Percentiles rank a stretch among this genome's conserved stretches.
Evolutionary conservation across 2,888 invertebrate genomes (phyloP).

Genomic region (Drosophila meridionalis): DNA sequence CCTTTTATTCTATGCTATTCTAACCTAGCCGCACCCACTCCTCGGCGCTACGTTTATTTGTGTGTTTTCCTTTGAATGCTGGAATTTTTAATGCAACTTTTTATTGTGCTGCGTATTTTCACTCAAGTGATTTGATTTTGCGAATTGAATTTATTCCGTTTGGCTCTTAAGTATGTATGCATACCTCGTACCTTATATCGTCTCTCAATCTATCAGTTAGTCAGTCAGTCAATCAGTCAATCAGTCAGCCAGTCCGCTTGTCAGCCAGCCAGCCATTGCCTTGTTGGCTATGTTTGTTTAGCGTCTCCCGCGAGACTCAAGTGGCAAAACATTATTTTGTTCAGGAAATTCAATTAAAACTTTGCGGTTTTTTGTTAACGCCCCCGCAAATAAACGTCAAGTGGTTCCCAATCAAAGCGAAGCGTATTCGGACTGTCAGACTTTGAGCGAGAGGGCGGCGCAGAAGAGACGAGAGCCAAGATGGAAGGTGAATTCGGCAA

Average conservation of each 20-base stretch:
- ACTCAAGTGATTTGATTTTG: conserved; percentile 76
- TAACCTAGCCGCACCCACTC: neutral
- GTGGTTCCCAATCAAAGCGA: conserved; percentile 66
- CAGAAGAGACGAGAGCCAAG: neutral
- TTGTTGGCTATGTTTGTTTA: conserved; percentile 68
- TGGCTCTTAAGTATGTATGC: conserved; percentile 66
- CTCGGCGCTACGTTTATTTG: neutral
- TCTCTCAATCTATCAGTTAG: conserved; percentile 43
- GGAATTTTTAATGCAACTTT: conserved; percentile 60
- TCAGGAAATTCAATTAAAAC: conserved; percentile 79
- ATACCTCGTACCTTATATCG: conserved; percentile 53
- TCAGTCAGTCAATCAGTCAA: conserved; percentile 37
- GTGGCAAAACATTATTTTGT: conserved; percentile 80
- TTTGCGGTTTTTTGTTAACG: conserved; percentile 72
- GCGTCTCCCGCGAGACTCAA: conserved; percentile 78
- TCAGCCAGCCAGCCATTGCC: conserved; percentile 27
- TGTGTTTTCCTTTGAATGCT: conserved; percentile 39
- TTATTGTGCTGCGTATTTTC: conserved; percentile 64
- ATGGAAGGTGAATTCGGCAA: conserved; percentile 15
- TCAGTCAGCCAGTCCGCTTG: conserved; percentile 32
- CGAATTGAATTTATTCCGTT: conserved; percentile 73
- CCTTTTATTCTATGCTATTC: conserved; percentile 11
- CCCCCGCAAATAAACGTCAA: conserved; percentile 60
- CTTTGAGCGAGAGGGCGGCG: neutral
- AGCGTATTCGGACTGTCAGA: conserved; percentile 28